These are phyloP conservation scores for Hiodon tergisus DNA, from an alignment of 2,113 vertebrate genomes.

Conservation along the genomic window DNA sequence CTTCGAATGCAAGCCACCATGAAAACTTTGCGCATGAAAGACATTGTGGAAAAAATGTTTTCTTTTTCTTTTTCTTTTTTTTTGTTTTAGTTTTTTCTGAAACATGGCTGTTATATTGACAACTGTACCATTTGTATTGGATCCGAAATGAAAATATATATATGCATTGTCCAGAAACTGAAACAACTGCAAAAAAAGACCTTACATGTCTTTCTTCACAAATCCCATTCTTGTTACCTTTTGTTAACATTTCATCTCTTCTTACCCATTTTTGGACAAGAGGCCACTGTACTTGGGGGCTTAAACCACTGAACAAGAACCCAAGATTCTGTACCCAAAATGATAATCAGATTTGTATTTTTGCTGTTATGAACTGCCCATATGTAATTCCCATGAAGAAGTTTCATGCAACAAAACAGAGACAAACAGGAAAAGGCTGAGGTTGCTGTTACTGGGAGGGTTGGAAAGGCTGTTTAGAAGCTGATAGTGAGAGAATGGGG, in stretches of 20 bases:
- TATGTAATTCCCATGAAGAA: not conserved
- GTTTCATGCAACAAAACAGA: not conserved
- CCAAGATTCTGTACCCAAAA: not conserved
- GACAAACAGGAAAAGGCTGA: not conserved
- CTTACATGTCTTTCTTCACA: constrained; percentile 40
- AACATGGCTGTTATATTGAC: constrained; percentile 65
- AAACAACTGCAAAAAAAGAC: constrained; percentile 49
- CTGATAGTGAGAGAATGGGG: too few relatives aligned
- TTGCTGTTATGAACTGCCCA: constrained; percentile 8
- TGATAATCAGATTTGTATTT: not conserved
- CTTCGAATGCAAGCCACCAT: constrained; percentile 57
- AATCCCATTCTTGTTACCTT: constrained; percentile 1
- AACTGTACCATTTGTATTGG: constrained; percentile 56
- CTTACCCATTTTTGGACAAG: not conserved
- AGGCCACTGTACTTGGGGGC: constrained; percentile 3
- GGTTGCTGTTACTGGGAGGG: too few relatives aligned
- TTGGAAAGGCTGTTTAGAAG: too few relatives aligned
- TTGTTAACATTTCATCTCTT: not conserved
- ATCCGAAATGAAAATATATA: constrained; percentile 45
- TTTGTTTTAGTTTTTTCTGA: constrained; percentile 70
- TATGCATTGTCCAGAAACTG: constrained; percentile 53
- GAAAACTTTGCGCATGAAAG: constrained; percentile 65
- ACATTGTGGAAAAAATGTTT: constrained; percentile 62
- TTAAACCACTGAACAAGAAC: not conserved
- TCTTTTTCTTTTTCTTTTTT: constrained; percentile 49